Percentiles rank a stretch among this genome's conserved stretches.
Conservation (phyloP, 2,113 vertebrate species). For the Myanophis thanlyinensis region DNA sequence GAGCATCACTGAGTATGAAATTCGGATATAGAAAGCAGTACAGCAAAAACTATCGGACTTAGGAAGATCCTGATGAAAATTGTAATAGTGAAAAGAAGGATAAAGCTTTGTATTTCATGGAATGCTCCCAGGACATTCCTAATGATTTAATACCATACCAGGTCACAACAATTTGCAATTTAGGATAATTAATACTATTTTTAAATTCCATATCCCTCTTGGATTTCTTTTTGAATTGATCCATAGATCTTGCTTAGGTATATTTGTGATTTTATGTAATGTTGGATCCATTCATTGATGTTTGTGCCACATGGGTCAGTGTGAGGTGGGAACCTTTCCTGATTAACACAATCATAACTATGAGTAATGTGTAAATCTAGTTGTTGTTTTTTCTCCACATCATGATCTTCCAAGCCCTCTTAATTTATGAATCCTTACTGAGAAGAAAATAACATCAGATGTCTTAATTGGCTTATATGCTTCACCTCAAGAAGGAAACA, state of each 20-base stretch:
- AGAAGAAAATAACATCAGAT: neutral
- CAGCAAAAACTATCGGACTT: neutral
- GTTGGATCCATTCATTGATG: neutral
- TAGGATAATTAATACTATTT: neutral
- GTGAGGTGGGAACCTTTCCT: neutral
- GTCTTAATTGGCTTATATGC: neutral
- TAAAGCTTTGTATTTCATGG: neutral
- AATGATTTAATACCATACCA: too few species aligned
- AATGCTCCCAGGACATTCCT: neutral
- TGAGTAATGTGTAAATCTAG: neutral
- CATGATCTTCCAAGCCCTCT: neutral
- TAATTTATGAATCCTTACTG: neutral
- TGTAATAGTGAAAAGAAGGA: neutral
- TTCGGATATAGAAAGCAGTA: slow-evolving; percentile 23
- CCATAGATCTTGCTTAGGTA: neutral
- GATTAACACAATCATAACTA: neutral
- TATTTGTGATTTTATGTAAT: neutral
- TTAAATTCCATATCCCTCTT: neutral
- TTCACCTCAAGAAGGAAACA: neutral
- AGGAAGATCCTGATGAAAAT: slow-evolving; percentile 4
- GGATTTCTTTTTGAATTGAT: neutral
- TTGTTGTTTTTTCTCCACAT: neutral
- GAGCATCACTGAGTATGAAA: slow-evolving; percentile 28
- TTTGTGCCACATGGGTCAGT: neutral
- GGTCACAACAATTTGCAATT: neutral